Percentiles rank a stretch among this genome's conserved stretches.
These are phyloP conservation scores for Lepisosteus oculatus DNA, from an alignment of 2,113 vertebrate genomes.

Conservation along the genomic window DNA sequence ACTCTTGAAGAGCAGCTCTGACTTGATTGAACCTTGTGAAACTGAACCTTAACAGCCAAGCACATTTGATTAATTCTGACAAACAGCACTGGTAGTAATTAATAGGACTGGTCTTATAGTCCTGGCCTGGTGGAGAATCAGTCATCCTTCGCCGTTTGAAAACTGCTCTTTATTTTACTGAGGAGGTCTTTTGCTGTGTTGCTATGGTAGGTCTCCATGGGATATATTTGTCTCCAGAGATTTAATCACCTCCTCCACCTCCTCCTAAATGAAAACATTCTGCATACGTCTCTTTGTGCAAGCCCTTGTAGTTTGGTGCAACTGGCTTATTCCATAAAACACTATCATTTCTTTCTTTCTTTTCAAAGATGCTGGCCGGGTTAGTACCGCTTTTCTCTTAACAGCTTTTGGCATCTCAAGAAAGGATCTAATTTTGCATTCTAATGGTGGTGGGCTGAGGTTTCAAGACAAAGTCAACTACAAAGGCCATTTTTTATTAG, in stretches of 20 bases:
- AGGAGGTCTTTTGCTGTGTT: constrained; percentile 18
- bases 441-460: constrained; percentile 51
- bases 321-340: constrained; percentile 24
- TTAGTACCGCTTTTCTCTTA: constrained; percentile 28
- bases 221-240: constrained; percentile 29
- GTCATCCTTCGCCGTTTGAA: constrained; percentile 31
- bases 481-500: constrained; percentile 50
- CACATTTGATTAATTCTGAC: background rate
- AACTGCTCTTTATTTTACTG: constrained; percentile 20
- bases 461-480: constrained; percentile 45
- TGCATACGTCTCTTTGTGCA: constrained; percentile 12
- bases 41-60: background rate
- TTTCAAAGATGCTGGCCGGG: background rate
- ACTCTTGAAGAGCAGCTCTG: too few relatives aligned
- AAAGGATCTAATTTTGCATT: constrained; percentile 53
- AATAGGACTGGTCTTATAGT: constrained; percentile 2
- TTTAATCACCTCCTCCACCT: constrained; percentile 22
- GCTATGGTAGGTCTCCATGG: constrained; percentile 24
- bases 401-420: constrained; percentile 58
- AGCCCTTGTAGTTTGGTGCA: constrained; percentile 7
- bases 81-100: background rate
- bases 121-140: constrained; percentile 36
- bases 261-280: constrained; percentile 28
- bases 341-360: constrained; percentile 25
- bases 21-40: background rate